These are phyloP conservation scores for Sialia sialis DNA, from an alignment of 2,113 vertebrate genomes.

Conservation along the genomic window DNA sequence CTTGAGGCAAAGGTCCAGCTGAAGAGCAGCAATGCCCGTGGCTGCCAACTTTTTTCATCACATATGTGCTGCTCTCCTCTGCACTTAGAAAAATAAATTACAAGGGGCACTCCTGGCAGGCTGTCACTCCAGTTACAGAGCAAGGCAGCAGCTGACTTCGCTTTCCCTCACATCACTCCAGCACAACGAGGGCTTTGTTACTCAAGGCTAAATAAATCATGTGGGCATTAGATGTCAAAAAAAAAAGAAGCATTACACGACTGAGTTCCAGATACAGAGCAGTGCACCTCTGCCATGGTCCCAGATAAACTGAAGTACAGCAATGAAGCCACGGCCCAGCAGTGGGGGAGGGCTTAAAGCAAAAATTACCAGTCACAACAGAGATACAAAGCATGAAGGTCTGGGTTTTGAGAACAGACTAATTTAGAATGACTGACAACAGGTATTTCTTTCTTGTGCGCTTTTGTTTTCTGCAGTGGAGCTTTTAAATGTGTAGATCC, in stretches of 20 bases:
- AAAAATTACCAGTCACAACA: neutral
- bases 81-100: neutral
- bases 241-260: neutral
- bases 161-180: neutral
- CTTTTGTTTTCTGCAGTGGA: neutral
- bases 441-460: fast-evolving
- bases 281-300: neutral
- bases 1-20: neutral
- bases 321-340: fast-evolving
- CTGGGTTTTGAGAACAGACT: neutral
- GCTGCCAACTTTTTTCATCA: neutral
- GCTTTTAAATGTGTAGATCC: neutral
- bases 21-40: neutral
- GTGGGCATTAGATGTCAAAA: neutral
- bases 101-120: neutral
- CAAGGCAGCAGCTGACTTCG: neutral
- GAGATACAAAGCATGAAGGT: neutral
- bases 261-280: neutral
- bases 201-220: conserved; percentile 24
- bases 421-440: neutral
- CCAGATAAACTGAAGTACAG: fast-evolving
- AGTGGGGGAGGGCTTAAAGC: fast-evolving
- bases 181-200: conserved; percentile 13
- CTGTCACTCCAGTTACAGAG: neutral
- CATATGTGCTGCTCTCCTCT: neutral